phyloP scores from a whole-genome alignment of 1,140 invertebrate species.

The Apocrypta bakeri region DNA sequence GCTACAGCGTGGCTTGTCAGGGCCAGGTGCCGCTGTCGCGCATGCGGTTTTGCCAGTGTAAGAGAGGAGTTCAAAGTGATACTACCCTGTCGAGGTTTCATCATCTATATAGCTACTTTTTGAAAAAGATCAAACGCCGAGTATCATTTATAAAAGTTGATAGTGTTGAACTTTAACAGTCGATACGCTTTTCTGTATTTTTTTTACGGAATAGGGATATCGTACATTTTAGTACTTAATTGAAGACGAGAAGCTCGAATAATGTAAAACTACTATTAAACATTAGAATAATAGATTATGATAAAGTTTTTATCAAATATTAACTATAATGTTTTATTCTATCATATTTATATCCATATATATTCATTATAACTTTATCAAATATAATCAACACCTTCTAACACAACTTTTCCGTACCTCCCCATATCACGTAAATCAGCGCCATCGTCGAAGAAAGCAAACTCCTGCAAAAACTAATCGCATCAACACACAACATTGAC shows the following conservation, averaged over 20 bases:
- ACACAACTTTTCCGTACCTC: background rate
- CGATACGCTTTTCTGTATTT: no score
- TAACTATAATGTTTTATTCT: no score
- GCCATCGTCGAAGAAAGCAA: background rate
- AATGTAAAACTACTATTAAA: no score
- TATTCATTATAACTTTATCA: background rate
- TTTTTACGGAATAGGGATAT: no score
- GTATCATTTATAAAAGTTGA: no score
- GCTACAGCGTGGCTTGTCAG: background rate
- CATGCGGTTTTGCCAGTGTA: background rate
- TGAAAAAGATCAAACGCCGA: background rate
- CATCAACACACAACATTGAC: conserved; percentile 42
- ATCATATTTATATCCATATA: no score
- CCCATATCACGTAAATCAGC: background rate
- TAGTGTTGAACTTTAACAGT: no score
- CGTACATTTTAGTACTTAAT: no score
- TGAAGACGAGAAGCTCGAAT: no score
- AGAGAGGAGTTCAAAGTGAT: background rate
- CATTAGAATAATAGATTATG: no score
- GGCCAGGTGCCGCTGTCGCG: background rate
- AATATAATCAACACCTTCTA: background rate
- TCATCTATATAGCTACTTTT: background rate
- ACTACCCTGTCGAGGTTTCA: background rate
- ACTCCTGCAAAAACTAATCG: conserved; percentile 20
- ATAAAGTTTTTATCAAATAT: no score